A percentile compares a stretch with the other conserved stretches of the same genome.
Evolutionary conservation across 2,797 vertebrate species (phyloP).

Genomic region (Thunnus albacares): DNA sequence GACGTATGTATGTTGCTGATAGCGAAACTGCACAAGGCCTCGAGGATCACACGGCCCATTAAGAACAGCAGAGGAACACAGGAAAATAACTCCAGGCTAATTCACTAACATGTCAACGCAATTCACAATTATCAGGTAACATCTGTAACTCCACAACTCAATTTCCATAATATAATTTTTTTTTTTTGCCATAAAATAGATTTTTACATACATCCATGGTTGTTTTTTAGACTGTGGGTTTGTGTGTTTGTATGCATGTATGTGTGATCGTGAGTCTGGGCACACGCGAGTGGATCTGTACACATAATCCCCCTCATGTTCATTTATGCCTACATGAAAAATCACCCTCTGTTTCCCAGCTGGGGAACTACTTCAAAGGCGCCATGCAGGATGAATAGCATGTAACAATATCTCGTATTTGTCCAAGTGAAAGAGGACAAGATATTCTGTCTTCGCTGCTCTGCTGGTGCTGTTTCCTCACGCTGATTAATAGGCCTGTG

Average conservation of each 20-base stretch:
- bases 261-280: slow-evolving; percentile 19
- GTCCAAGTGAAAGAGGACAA: slow-evolving; percentile 73
- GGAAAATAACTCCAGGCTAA: slow-evolving; percentile 59
- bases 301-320: slow-evolving; percentile 63
- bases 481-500: slow-evolving; percentile 79
- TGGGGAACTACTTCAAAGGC: slow-evolving; percentile 74
- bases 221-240: neutral
- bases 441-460: slow-evolving; percentile 74
- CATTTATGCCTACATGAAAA: slow-evolving; percentile 71
- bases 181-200: neutral
- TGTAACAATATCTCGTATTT: slow-evolving; percentile 82
- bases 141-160: slow-evolving; percentile 17
- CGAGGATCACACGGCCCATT: slow-evolving; percentile 71
- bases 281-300: slow-evolving; percentile 45
- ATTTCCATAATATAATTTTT: slow-evolving; percentile 22
- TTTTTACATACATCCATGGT: slow-evolving; percentile 9
- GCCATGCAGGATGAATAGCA: slow-evolving; percentile 69
- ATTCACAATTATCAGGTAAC: slow-evolving; percentile 32
- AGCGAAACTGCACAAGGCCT: slow-evolving; percentile 40
- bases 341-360: slow-evolving; percentile 56
- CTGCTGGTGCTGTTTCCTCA: slow-evolving; percentile 57
- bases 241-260: neutral
- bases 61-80: slow-evolving; percentile 55
- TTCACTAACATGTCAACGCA: slow-evolving; percentile 46
- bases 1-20: slow-evolving; percentile 52